These are phyloP conservation scores for Todiramphus chloris DNA, from an alignment of 2,113 vertebrate species.

Conservation along the genomic window DNA sequence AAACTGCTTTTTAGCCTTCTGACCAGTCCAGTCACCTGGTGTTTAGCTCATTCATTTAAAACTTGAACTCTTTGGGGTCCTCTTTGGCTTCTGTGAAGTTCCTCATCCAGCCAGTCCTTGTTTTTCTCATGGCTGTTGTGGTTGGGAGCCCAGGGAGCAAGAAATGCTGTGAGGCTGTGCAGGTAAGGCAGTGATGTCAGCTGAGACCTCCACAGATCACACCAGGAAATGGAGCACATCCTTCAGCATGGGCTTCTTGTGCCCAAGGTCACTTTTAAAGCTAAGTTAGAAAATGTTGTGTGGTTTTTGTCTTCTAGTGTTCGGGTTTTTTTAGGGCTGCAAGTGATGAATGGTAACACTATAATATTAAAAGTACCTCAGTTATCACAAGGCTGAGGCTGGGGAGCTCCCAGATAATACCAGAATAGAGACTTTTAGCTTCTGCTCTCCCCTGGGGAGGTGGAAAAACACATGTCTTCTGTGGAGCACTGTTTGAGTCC, in stretches of 20 bases:
- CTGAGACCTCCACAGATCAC: not conserved
- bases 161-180: not conserved
- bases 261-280: not conserved
- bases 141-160: fast-evolving
- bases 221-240: not conserved
- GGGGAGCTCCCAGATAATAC: not conserved
- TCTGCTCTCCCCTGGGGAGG: not conserved
- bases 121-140: not conserved
- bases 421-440: not conserved
- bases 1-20: not conserved
- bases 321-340: not conserved
- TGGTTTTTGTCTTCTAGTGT: not conserved
- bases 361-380: not conserved
- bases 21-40: not conserved
- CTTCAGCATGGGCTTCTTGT: not conserved
- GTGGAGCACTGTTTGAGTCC: not conserved
- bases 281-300: not conserved
- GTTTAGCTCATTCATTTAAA: not conserved
- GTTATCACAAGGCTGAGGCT: not conserved
- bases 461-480: not conserved
- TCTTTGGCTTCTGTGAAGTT: not conserved
- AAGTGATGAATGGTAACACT: not conserved
- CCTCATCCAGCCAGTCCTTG: not conserved
- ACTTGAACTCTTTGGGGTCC: not conserved
- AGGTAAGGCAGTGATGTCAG: not conserved